Conservation (phyloP, 2,888 invertebrate genomes). For the Thymelicus acteon region DNA sequence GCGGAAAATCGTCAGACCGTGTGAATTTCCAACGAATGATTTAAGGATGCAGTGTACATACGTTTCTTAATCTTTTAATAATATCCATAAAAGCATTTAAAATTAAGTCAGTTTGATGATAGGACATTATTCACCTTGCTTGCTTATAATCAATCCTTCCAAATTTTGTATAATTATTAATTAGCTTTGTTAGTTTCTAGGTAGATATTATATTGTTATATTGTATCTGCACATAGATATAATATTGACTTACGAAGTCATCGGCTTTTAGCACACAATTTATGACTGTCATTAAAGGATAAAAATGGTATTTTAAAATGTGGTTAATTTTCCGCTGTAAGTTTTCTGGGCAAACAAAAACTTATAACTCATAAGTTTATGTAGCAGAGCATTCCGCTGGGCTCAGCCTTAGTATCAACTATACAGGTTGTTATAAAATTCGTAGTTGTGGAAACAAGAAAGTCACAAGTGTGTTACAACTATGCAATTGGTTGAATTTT, state of each 20-base stretch:
- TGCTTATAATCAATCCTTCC: too few relatives aligned
- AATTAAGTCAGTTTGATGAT: background rate
- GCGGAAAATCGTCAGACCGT: slow-evolving; percentile 26
- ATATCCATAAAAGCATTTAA: background rate
- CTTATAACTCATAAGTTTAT: slow-evolving; percentile 77
- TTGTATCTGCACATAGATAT: background rate
- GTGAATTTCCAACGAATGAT: slow-evolving; percentile 26
- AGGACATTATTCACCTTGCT: too few relatives aligned
- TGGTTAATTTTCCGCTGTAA: slow-evolving; percentile 38
- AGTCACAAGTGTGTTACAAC: background rate
- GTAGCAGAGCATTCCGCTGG: slow-evolving; percentile 68
- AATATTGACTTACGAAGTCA: background rate
- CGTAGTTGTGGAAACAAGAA: background rate
- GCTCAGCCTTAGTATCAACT: slow-evolving; percentile 56
- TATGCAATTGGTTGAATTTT: background rate
- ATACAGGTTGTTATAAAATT: slow-evolving; percentile 57
- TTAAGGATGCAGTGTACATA: slow-evolving; percentile 7
- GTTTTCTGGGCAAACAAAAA: slow-evolving; percentile 54
- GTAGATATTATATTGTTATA: too few relatives aligned
- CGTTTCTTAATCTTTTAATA: slow-evolving; percentile 10
- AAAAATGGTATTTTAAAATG: slow-evolving; percentile 32
- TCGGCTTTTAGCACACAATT: slow-evolving; percentile 4
- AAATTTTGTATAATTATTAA: too few relatives aligned
- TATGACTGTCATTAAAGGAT: background rate
- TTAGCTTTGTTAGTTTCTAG: too few relatives aligned